Base-by-base conservation (phyloP, 2,113 vertebrate species). In the Actenoides hombroni region DNA sequence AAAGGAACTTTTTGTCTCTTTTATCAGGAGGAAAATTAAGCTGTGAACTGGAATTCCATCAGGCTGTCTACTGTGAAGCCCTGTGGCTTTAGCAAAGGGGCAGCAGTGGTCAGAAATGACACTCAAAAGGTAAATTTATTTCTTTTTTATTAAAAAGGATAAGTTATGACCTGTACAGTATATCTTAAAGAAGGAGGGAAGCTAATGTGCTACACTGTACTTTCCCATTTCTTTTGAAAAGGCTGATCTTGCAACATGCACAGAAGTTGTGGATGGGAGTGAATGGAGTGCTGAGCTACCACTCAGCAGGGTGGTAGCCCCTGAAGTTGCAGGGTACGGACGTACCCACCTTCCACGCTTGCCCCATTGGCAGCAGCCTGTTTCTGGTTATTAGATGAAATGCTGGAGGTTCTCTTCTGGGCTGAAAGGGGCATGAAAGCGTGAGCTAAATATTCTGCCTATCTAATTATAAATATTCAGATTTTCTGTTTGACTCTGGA, bases 1-100 rank as follows among this genome's bases (percentile, higher is more conserved):
- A 97, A 97, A 97, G 96, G 90, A 95, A 97, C 95, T 97, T 97
- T 97, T 96, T 96, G 96, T 97, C 95, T 97, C 74, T 97, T 97
- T 97, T 96, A 97, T 97, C 97, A 89, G 95, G 96, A 97, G 96
- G 88, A 97, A 97, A 97, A 97, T 97, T 97, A 96, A 96, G 95
- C 94, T 97, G 96, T 97, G 95, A 97, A 97, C 91, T 97, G 92
- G 94, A 97, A 97, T 97, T 97, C 96, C 95, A 96, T 92, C 95
- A 96, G 84, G 59, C 95, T 96, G 96, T 97, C 97, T 97, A 88
- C 95, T 54, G 73, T 37, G 92, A 97, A 97, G 94, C 94, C 96
- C 92, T 17, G 16, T 61, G 95, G 97, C 95, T 97, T 97, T 97
- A 94, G 94, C 78, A 93, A 96, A 94, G 73, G 71, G 89, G 92